Evolutionary conservation across 2,888 invertebrate species (phyloP).

Genomic region (Harmothoe impar): DNA sequence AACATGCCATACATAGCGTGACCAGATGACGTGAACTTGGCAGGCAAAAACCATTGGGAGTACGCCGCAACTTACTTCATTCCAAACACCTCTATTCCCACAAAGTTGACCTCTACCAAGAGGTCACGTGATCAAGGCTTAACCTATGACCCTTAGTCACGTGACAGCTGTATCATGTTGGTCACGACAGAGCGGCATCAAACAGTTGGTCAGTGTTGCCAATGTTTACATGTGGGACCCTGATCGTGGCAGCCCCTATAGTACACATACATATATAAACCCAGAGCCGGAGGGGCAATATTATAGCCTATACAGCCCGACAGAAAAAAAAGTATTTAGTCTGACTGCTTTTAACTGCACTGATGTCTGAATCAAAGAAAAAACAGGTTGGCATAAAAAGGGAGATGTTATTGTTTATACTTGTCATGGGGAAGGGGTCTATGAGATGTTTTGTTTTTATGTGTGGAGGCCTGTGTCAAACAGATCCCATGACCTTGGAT

Average conservation of each 20-base stretch:
- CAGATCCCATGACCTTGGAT: neutral
- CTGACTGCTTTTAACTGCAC: neutral
- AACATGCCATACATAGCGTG: neutral
- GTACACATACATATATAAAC: neutral
- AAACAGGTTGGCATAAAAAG: neutral
- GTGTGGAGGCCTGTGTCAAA: neutral
- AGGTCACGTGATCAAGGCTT: constrained; percentile 31
- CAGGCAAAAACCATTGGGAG: neutral
- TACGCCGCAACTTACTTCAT: constrained; percentile 20
- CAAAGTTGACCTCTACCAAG: neutral
- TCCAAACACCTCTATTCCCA: constrained; percentile 18
- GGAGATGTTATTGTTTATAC: neutral
- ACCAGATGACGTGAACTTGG: neutral
- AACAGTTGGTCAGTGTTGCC: constrained; percentile 9
- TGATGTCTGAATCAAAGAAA: neutral
- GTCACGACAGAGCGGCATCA: constrained; percentile 1
- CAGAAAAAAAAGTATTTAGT: neutral
- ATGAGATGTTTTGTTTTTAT: neutral
- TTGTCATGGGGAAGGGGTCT: neutral
- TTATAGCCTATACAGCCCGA: neutral
- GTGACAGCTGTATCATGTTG: constrained; percentile 29
- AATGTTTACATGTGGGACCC: constrained; percentile 1
- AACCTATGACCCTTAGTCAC: constrained; percentile 14
- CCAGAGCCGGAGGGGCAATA: neutral
- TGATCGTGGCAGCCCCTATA: neutral